phyloP scores from a whole-genome alignment of 2,888 invertebrate species.

The Drosophila greeni region DNA sequence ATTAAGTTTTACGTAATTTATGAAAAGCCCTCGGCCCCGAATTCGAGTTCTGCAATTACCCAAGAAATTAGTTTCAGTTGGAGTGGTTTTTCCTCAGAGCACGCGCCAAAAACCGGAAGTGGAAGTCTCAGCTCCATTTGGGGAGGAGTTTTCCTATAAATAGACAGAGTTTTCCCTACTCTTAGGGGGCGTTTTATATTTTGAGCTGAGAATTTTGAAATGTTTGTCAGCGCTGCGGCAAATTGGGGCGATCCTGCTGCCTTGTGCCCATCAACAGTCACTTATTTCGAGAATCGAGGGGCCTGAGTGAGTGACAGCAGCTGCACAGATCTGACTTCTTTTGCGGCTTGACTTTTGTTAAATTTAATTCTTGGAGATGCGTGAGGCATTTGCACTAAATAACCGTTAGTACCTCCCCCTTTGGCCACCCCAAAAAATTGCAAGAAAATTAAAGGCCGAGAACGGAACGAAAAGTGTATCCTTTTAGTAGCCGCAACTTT shows the following conservation, averaged over 20 bases:
- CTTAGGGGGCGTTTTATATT: constrained; percentile 44
- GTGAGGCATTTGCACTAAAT: constrained; percentile 47
- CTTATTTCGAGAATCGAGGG: constrained; percentile 53
- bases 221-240: constrained; percentile 65
- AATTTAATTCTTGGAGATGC: constrained; percentile 67
- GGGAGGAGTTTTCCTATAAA: constrained; percentile 47
- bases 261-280: constrained; percentile 63
- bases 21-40: constrained; percentile 53
- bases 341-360: constrained; percentile 55
- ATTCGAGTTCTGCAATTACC: constrained; percentile 48
- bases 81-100: constrained; percentile 50
- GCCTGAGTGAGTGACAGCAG: constrained; percentile 63
- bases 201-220: constrained; percentile 36
- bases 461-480: constrained; percentile 31
- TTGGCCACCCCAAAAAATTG: constrained; percentile 10
- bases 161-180: constrained; percentile 2
- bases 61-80: constrained; percentile 61
- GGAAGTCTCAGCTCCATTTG: constrained; percentile 40
- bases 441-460: constrained; percentile 5
- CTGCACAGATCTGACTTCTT: constrained; percentile 45
- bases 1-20: constrained; percentile 70
- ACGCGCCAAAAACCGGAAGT: constrained; percentile 69
- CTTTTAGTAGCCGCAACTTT: constrained; percentile 64
- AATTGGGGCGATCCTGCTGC: constrained; percentile 62
- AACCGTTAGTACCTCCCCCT: constrained; percentile 33